Evolutionary conservation across 2,888 invertebrate species (phyloP).

Genomic region (Stictocephala bisonia): DNA sequence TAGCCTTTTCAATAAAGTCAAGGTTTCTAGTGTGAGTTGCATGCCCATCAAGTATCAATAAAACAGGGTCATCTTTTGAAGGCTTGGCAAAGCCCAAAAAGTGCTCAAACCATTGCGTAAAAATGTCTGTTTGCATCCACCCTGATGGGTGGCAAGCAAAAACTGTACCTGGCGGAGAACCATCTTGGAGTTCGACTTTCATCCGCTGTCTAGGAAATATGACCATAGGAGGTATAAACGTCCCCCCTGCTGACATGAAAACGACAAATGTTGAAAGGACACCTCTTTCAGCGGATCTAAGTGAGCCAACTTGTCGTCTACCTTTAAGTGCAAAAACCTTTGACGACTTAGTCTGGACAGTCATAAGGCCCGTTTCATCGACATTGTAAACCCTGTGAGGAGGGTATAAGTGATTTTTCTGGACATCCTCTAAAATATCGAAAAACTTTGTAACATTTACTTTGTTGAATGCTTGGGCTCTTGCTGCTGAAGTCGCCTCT

Average conservation of each 20-base stretch:
- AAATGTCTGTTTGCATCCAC: constrained; percentile 54
- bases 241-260: constrained; percentile 40
- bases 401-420: constrained; percentile 55
- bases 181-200: constrained; percentile 59
- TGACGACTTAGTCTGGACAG: constrained; percentile 60
- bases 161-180: constrained; percentile 60
- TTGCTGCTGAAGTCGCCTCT: constrained; percentile 45
- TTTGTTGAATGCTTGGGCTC: constrained; percentile 50
- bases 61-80: constrained; percentile 55
- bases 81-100: too few relatives aligned
- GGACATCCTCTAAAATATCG: constrained; percentile 43
- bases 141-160: constrained; percentile 59
- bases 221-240: constrained; percentile 35
- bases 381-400: constrained; percentile 61
- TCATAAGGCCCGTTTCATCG: constrained; percentile 62
- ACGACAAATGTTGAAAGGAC: constrained; percentile 41
- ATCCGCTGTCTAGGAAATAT: constrained; percentile 60
- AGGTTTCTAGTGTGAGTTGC: constrained; percentile 61
- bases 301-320: constrained; percentile 61
- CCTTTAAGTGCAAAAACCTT: constrained; percentile 60
- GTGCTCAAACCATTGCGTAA: constrained; percentile 61
- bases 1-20: constrained; percentile 59
- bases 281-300: constrained; percentile 43
- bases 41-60: constrained; percentile 63
- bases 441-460: constrained; percentile 50